Evolutionary conservation across 2,888 invertebrate genomes (phyloP).

Genomic region (Prenolepis imparis): DNA sequence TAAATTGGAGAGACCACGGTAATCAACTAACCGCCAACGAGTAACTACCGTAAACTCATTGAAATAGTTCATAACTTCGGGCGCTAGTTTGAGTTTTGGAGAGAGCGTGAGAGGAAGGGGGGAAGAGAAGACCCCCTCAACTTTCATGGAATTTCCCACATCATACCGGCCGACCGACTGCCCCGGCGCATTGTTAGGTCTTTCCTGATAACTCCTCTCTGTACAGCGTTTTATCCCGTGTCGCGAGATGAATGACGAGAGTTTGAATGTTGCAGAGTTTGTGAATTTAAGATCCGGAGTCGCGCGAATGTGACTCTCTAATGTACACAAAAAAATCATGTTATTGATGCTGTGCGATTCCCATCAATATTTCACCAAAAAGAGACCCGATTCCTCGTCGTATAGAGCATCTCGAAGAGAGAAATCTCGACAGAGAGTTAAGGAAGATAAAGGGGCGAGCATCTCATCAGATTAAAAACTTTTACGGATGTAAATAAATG

Average conservation of each 20-base stretch:
- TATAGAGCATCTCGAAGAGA: not conserved
- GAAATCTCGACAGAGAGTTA: constrained; percentile 54
- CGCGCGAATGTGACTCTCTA: not conserved
- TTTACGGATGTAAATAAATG: constrained; percentile 80
- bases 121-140: constrained; percentile 55
- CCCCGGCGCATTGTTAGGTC: constrained; percentile 75
- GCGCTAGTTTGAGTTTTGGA: constrained; percentile 76
- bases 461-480: constrained; percentile 84
- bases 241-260: constrained; percentile 7
- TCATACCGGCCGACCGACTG: constrained; percentile 78
- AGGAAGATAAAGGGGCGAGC: constrained; percentile 65
- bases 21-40: constrained; percentile 81
- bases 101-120: not conserved
- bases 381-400: not conserved
- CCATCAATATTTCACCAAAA: not conserved
- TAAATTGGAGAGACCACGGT: constrained; percentile 80
- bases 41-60: constrained; percentile 81
- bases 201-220: constrained; percentile 70
- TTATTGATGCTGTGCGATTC: not conserved
- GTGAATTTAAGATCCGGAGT: not conserved
- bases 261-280: not conserved
- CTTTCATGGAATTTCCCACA: constrained; percentile 78
- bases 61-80: constrained; percentile 82
- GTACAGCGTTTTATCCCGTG: constrained; percentile 58
- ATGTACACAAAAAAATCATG: not conserved